These are phyloP conservation scores for Anguilla marmorata DNA, from an alignment of 2,797 vertebrate species.

Conservation along the genomic window DNA sequence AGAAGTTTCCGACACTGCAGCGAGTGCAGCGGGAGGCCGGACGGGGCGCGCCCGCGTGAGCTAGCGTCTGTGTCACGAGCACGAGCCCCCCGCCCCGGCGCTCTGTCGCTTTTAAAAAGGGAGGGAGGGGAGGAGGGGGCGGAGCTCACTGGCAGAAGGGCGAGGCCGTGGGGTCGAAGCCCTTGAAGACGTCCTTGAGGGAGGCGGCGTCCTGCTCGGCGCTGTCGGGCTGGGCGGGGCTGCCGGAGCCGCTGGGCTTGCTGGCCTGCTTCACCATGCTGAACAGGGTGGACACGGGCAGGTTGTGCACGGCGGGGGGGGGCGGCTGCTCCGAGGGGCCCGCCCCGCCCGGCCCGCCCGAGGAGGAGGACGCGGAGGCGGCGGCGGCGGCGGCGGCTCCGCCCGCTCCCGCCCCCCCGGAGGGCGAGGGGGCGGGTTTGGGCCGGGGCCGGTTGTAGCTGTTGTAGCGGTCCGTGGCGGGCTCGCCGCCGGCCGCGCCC, in stretches of 20 bases:
- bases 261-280: constrained; percentile 79
- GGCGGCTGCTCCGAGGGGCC: constrained; percentile 55
- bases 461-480: constrained; percentile 85
- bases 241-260: constrained; percentile 79
- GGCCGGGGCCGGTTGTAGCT: constrained; percentile 90
- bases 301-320: constrained; percentile 79
- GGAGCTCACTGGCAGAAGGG: constrained; percentile 88
- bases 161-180: constrained; percentile 93
- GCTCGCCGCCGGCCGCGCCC: constrained; percentile 28
- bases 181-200: constrained; percentile 96
- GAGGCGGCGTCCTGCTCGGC: constrained; percentile 86
- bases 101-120: constrained; percentile 48
- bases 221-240: constrained; percentile 73
- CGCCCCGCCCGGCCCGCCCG: constrained; percentile 37
- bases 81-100: constrained; percentile 37
- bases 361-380: constrained; percentile 33
- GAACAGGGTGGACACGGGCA: constrained; percentile 85
- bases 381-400: constrained; percentile 38
- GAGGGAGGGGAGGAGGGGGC: background rate
- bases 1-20: constrained; percentile 61
- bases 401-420: constrained; percentile 48
- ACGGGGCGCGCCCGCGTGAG: background rate
- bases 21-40: background rate
- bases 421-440: constrained; percentile 69
- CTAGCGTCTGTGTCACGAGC: background rate